Evolutionary conservation across 2,797 vertebrate species (phyloP).

Genomic region (Melanotaenia parkinsoni): DNA sequence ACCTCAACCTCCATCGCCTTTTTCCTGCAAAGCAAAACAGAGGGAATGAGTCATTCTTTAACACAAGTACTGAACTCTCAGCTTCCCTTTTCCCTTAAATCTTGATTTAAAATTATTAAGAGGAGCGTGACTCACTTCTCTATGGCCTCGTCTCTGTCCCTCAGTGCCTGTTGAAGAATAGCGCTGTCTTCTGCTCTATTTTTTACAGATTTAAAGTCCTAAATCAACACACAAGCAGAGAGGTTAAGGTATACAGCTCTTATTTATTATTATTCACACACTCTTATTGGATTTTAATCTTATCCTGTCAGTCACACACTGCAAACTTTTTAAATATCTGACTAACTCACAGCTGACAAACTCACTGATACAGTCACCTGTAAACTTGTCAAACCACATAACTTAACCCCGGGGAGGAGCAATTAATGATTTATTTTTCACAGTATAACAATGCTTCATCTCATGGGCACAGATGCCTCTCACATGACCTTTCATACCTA

Average conservation of each 20-base stretch:
- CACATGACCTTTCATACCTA: background rate
- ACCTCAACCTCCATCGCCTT: constrained; percentile 87
- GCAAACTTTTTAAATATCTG: background rate
- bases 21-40: constrained; percentile 76
- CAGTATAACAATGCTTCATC: background rate
- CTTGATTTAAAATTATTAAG: constrained; percentile 22
- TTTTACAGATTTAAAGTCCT: constrained; percentile 40
- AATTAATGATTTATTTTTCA: background rate
- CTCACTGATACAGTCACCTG: constrained; percentile 5
- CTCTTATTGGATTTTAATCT: background rate
- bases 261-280: background rate
- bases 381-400: constrained; percentile 56
- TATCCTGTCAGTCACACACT: background rate
- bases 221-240: background rate
- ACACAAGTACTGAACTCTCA: constrained; percentile 13
- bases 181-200: constrained; percentile 52
- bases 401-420: constrained; percentile 8
- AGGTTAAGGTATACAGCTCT: background rate
- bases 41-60: constrained; percentile 37
- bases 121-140: constrained; percentile 81
- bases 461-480: background rate
- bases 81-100: constrained; percentile 24
- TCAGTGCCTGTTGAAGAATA: constrained; percentile 83
- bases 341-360: constrained; percentile 3
- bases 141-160: constrained; percentile 87